Evolutionary conservation across 1,140 invertebrate genomes (phyloP).

Genomic region (Apocrypta bakeri): DNA sequence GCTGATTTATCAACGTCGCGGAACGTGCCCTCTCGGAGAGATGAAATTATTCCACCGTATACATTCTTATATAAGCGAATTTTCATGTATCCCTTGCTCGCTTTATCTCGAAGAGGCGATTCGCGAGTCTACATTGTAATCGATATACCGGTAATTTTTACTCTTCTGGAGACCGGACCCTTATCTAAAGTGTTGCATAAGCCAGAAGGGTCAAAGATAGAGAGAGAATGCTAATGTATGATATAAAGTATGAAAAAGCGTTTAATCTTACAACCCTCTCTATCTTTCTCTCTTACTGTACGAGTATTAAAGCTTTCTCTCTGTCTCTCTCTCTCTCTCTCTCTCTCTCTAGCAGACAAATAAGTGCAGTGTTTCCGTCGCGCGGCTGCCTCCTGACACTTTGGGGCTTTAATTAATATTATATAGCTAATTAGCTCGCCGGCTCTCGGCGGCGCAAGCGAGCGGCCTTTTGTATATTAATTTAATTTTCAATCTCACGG

Average conservation of each 20-base stretch:
- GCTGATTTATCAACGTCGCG: conserved; percentile 54
- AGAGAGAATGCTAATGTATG: not conserved
- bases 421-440: conserved; percentile 70
- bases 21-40: conserved; percentile 4
- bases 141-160: not conserved
- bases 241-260: not conserved
- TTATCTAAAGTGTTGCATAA: not conserved
- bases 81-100: not conserved
- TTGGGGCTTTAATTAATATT: conserved; percentile 68
- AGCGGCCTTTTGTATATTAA: conserved; percentile 73
- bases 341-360: conserved; percentile 1
- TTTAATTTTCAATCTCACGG: conserved; percentile 76
- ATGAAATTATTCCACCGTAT: conserved; percentile 45
- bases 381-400: not conserved
- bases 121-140: not conserved
- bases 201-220: not conserved
- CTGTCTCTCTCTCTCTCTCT: too few relatives aligned
- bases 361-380: not conserved
- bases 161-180: not conserved
- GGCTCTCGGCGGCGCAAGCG: conserved; percentile 50
- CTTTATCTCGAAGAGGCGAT: conserved; percentile 2
- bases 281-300: too few relatives aligned
- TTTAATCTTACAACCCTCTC: not conserved
- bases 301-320: not conserved
- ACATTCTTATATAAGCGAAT: not conserved